phyloP scores from a whole-genome alignment of 1,140 invertebrate genomes.

The Diachasma alloeum region DNA sequence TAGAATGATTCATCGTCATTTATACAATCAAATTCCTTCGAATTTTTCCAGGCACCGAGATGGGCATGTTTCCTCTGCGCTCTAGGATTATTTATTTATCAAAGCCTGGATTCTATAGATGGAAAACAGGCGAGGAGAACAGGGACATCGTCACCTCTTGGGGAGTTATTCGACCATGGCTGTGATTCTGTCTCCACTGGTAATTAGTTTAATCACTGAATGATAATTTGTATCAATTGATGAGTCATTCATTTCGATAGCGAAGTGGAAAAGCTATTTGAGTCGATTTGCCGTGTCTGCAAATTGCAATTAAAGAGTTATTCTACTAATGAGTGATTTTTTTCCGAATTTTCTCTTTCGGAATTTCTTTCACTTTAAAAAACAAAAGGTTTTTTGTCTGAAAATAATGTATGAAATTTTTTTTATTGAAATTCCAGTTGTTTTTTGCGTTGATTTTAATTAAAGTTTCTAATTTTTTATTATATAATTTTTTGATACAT shows the following conservation, averaged over 20 bases:
- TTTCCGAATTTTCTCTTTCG: no score
- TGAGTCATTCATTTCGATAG: background rate
- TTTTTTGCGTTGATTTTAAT: no score
- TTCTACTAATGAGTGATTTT: no score
- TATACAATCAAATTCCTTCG: background rate
- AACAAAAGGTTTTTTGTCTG: no score
- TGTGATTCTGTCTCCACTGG: slow-evolving; percentile 95
- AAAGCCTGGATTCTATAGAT: slow-evolving; percentile 98
- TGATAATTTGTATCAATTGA: background rate
- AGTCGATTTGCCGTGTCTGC: background rate
- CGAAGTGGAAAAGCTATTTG: background rate
- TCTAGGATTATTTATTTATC: slow-evolving; percentile 95
- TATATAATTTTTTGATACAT: no score
- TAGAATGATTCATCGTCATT: background rate
- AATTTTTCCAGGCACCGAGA: slow-evolving; percentile 76
- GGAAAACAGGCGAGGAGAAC: slow-evolving; percentile 99
- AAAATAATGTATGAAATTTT: no score
- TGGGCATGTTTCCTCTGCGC: slow-evolving; percentile 94
- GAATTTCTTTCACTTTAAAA: no score
- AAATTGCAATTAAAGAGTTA: no score
- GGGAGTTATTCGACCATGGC: slow-evolving; percentile 99
- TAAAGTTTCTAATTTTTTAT: no score
- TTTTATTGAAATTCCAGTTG: no score
- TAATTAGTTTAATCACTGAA: slow-evolving; percentile 42
- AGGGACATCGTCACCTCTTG: slow-evolving; percentile 89